Conservation (phyloP, 92 coral and sea anemone species). For the Actinernus sp. region DNA sequence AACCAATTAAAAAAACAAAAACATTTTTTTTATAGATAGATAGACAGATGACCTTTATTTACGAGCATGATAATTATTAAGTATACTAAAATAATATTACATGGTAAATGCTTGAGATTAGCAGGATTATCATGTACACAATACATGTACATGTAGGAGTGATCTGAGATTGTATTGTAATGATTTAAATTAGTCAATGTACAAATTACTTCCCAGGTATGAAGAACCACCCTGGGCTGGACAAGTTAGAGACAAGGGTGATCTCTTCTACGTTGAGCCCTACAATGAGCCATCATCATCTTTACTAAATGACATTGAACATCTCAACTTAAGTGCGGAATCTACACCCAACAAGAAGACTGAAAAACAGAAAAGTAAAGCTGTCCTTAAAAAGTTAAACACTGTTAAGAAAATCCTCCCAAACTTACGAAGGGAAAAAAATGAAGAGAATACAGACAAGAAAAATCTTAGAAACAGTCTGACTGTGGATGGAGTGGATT, state of each 20-base stretch:
- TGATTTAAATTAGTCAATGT: not conserved
- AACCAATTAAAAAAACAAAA: no score
- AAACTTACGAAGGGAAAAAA: conserved; percentile 72
- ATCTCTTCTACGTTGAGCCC: conserved; percentile 92
- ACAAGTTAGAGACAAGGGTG: conserved; percentile 92
- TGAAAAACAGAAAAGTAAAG: conserved; percentile 80
- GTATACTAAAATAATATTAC: not conserved
- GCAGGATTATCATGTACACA: no score
- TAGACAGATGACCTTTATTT: no score
- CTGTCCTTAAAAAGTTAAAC: conserved; percentile 70
- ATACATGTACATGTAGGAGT: no score
- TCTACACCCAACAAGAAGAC: conserved; percentile 24
- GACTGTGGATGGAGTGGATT: conserved; percentile 46
- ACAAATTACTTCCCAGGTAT: conserved; percentile 42
- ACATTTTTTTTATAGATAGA: not conserved
- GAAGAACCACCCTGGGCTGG: conserved; percentile 99
- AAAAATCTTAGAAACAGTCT: conserved; percentile 62
- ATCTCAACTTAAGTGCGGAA: conserved; percentile 55
- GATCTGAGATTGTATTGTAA: no score
- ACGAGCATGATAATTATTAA: no score
- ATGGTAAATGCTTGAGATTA: no score
- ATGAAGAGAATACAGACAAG: conserved; percentile 74
- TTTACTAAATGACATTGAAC: conserved; percentile 63
- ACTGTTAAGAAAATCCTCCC: conserved; percentile 86
- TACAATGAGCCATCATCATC: conserved; percentile 70